phyloP scores from a whole-genome alignment of 2,888 invertebrate genomes.

The Sarcophaga rosellei region DNA sequence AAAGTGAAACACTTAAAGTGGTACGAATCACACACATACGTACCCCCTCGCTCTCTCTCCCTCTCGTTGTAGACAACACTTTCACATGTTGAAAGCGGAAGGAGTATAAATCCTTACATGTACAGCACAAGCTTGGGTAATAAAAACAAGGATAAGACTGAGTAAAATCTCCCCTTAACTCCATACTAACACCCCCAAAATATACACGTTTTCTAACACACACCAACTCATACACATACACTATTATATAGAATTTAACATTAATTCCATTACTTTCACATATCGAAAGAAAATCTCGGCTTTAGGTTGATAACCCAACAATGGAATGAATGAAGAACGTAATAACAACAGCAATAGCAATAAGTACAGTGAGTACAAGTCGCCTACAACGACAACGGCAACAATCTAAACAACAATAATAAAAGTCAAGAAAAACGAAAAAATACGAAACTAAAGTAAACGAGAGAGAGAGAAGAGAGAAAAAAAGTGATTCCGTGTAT shows the following conservation, averaged over 20 bases:
- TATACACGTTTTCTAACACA: neutral
- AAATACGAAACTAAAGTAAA: neutral
- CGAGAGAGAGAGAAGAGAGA: too few relatives aligned
- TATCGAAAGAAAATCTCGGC: conserved; percentile 34
- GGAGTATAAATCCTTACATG: conserved; percentile 11
- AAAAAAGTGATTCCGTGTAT: conserved; percentile 11
- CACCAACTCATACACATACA: neutral
- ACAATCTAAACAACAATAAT: neutral
- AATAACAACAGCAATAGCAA: conserved; percentile 17
- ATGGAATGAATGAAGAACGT: neutral
- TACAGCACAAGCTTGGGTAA: neutral
- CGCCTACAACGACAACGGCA: neutral
- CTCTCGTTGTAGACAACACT: neutral
- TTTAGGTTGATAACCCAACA: conserved; percentile 34
- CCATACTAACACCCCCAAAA: conserved; percentile 5
- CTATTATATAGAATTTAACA: too few relatives aligned
- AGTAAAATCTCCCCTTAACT: neutral
- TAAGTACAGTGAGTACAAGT: neutral
- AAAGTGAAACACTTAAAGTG: conserved; percentile 42
- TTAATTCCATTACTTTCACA: neutral
- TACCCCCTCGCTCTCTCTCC: neutral
- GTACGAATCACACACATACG: neutral
- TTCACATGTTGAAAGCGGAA: neutral
- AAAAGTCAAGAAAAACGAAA: neutral
- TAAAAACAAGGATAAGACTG: neutral